Percentiles rank a stretch among this genome's conserved stretches.
These are phyloP conservation scores for Desmophyllum pertusum DNA, from an alignment of 92 coral and sea anemone genomes.

Conservation along the genomic window DNA sequence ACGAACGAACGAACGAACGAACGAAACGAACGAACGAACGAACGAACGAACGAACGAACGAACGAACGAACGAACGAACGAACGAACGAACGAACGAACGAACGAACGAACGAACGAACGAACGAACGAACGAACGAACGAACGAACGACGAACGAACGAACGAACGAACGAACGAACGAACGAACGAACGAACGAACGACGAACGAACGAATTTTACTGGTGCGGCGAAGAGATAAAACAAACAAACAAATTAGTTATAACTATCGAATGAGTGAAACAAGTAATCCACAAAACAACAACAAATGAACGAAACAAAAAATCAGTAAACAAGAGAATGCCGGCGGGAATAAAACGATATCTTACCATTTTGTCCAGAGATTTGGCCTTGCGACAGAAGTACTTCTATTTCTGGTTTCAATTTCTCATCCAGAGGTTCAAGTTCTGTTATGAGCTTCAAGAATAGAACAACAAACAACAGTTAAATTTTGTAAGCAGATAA, in stretches of 20 bases:
- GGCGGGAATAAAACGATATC: background rate
- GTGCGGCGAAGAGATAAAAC: background rate
- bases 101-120: background rate
- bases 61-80: no score
- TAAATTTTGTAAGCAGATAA: background rate
- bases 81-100: no score
- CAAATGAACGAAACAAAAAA: background rate
- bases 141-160: no score
- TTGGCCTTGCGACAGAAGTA: slow-evolving; percentile 60
- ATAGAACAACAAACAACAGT: background rate
- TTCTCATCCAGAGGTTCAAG: slow-evolving; percentile 86
- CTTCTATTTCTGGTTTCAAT: slow-evolving; percentile 74
- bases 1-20: no score
- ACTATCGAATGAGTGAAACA: no score
- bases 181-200: no score
- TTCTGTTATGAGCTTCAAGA: slow-evolving; percentile 79
- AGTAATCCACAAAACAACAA: background rate
- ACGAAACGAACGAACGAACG: no score
- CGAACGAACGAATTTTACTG: background rate
- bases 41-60: background rate
- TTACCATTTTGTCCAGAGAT: slow-evolving; percentile 37
- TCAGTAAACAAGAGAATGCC: background rate
- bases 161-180: no score
- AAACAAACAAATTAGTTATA: background rate
- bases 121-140: no score